Percentiles rank a stretch among this genome's conserved stretches.
Conservation (phyloP, 2,888 invertebrate species). For the Alcis repandata region DNA sequence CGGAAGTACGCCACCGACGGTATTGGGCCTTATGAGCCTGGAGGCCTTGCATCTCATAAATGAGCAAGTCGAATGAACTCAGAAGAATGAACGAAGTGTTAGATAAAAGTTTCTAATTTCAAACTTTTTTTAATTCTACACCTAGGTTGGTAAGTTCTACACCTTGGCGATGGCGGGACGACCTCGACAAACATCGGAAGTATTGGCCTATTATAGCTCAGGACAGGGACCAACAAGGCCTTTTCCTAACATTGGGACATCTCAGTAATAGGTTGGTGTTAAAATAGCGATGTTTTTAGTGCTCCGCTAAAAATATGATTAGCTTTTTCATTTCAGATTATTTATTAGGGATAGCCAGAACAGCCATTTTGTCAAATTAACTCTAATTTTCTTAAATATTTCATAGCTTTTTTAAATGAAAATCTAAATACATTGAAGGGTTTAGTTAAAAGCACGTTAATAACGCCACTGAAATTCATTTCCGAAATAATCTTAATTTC, state of each 20-base stretch:
- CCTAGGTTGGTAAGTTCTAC: no score
- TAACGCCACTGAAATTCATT: constrained; percentile 68
- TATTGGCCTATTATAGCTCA: no score
- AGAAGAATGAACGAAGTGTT: not conserved
- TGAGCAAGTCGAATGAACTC: not conserved
- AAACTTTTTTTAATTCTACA: not conserved
- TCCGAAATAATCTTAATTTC: constrained; percentile 72
- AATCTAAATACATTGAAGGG: not conserved
- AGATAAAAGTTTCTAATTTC: not conserved
- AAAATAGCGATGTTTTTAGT: not conserved
- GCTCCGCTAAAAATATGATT: no score
- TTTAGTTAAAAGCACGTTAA: constrained; percentile 42
- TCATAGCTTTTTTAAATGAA: constrained; percentile 1
- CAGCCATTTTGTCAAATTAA: no score
- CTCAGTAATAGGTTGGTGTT: not conserved
- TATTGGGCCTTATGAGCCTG: constrained; percentile 39
- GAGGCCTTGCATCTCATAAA: constrained; percentile 23
- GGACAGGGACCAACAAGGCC: no score
- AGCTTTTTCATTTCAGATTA: no score
- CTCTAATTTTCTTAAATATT: no score
- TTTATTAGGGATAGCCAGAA: no score
- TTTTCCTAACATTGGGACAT: no score
- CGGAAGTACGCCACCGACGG: constrained; percentile 58
- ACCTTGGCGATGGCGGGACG: no score
- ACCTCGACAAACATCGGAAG: no score